Evolutionary conservation across 2,113 vertebrate genomes (phyloP).

Genomic region (Nothocercus julius): DNA sequence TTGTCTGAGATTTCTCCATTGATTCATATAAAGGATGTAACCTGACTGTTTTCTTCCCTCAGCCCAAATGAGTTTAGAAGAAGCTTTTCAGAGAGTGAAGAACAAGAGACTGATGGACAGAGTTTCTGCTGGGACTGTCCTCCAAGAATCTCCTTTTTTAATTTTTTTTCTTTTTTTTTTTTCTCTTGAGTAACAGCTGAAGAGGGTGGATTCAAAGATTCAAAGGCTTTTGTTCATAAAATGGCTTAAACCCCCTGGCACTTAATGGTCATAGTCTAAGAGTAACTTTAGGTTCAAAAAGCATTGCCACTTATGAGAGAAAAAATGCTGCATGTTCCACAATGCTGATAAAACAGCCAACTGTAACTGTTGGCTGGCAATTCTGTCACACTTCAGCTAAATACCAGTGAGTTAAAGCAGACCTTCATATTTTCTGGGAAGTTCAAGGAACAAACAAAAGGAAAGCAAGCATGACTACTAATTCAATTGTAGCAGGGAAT

Average conservation of each 20-base stretch:
- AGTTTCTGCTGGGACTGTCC: neutral
- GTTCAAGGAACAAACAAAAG: neutral
- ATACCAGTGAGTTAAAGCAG: neutral
- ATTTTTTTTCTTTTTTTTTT: rapidly evolving
- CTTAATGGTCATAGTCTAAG: neutral
- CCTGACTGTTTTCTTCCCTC: neutral
- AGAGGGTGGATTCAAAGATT: neutral
- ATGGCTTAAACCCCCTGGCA: neutral
- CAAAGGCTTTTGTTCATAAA: neutral
- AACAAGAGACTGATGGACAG: neutral
- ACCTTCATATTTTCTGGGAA: neutral
- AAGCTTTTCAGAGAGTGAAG: neutral
- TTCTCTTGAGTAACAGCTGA: neutral
- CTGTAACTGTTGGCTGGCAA: neutral
- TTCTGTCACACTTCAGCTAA: neutral
- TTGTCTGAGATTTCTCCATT: neutral
- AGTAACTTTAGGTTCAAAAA: neutral
- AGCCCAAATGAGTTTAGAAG: neutral
- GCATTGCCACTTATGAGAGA: neutral
- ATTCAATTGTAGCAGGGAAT: neutral
- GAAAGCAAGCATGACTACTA: neutral
- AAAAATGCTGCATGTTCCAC: neutral
- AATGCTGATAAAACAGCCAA: neutral
- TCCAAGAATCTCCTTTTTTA: neutral
- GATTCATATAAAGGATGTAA: neutral